phyloP scores from a whole-genome alignment of 2,888 invertebrate species.

The Eupeodes latifasciatus region DNA sequence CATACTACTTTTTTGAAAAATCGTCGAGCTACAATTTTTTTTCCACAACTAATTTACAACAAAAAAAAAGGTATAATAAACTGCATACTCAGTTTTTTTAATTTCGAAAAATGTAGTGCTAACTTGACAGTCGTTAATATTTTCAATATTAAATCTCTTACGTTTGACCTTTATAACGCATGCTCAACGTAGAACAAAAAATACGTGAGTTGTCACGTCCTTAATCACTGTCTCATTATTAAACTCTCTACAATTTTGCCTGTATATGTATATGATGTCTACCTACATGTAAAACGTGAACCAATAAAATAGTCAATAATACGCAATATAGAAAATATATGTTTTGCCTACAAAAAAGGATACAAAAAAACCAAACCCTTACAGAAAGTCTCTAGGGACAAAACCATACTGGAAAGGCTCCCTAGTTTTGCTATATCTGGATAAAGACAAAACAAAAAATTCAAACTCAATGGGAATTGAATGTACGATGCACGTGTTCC shows the following conservation, averaged over 20 bases:
- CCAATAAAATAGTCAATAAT: constrained; percentile 65
- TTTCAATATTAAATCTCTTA: background rate
- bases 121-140: too few relatives aligned
- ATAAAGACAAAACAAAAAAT: constrained; percentile 21
- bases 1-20: too few relatives aligned
- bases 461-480: constrained; percentile 58
- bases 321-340: constrained; percentile 42
- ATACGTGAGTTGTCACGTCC: constrained; percentile 47
- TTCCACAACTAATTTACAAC: too few relatives aligned
- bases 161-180: background rate
- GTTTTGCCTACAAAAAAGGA: constrained; percentile 22
- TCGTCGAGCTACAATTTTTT: too few relatives aligned
- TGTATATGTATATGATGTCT: background rate
- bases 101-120: too few relatives aligned
- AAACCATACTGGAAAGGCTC: background rate
- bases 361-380: background rate
- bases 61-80: too few relatives aligned
- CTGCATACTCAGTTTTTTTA: too few relatives aligned
- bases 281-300: constrained; percentile 55
- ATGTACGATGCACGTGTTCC: constrained; percentile 65
- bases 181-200: background rate
- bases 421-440: constrained; percentile 24
- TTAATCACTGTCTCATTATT: constrained; percentile 67
- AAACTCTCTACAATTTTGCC: constrained; percentile 6
- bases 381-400: constrained; percentile 23